phyloP scores from a whole-genome alignment of 2,888 invertebrate genomes.

The Alloplasta piceator region DNA sequence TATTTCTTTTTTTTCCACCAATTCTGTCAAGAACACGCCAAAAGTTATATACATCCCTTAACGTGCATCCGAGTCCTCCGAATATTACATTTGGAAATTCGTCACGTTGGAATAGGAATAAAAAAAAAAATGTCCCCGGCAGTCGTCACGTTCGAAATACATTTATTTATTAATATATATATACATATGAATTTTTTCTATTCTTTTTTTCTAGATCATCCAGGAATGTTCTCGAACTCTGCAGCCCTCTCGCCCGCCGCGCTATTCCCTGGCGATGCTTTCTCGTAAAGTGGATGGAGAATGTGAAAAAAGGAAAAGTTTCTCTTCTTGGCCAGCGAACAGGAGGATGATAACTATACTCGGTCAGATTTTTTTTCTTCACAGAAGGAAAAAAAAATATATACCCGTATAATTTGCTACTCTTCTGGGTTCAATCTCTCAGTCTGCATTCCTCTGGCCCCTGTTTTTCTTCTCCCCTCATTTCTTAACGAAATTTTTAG shows the following conservation, averaged over 20 bases:
- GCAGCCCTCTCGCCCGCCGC: not conserved
- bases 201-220: constrained; percentile 40
- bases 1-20: not conserved
- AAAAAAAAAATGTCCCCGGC: constrained; percentile 25
- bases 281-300: not conserved
- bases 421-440: not conserved
- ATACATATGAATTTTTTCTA: no score
- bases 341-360: not conserved
- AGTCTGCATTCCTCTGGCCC: no score
- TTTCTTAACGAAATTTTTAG: no score
- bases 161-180: no score
- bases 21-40: constrained; percentile 35
- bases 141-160: constrained; percentile 56
- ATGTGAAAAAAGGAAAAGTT: no score
- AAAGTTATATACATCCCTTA: constrained; percentile 2
- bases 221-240: not conserved
- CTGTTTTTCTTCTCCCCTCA: no score
- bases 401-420: constrained; percentile 7
- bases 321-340: not conserved
- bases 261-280: constrained; percentile 5
- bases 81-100: constrained; percentile 43
- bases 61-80: constrained; percentile 12
- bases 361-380: constrained; percentile 2
- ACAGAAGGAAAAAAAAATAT: not conserved
- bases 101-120: constrained; percentile 12